Conservation (phyloP, 2,888 invertebrate species). For the Drosophila macrospina region DNA sequence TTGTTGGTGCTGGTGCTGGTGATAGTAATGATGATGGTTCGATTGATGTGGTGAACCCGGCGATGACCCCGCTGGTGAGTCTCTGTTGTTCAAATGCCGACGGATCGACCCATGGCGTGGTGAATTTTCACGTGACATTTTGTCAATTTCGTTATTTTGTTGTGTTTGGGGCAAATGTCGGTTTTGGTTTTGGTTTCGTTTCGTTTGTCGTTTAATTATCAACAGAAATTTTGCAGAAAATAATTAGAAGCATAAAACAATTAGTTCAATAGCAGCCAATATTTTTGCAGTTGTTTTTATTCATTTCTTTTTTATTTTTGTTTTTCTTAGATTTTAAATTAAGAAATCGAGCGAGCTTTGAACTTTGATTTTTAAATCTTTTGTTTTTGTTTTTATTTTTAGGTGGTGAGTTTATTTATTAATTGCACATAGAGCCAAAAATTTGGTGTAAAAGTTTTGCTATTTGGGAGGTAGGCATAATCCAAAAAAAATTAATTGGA, state of each 20-base stretch:
- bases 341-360: slow-evolving; percentile 75
- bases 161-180: slow-evolving; percentile 11
- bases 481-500: slow-evolving; percentile 56
- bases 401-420: slow-evolving; percentile 68
- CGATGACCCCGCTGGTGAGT: slow-evolving; percentile 49
- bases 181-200: slow-evolving; percentile 25
- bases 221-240: slow-evolving; percentile 74
- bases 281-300: slow-evolving; percentile 34
- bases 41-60: slow-evolving; percentile 73
- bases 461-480: slow-evolving; percentile 65
- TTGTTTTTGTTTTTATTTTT: slow-evolving; percentile 38
- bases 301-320: slow-evolving; percentile 21
- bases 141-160: slow-evolving; percentile 38
- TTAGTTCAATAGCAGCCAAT: slow-evolving; percentile 75
- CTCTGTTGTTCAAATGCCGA: slow-evolving; percentile 75
- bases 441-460: slow-evolving; percentile 72
- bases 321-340: slow-evolving; percentile 58
- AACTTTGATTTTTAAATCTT: slow-evolving; percentile 59
- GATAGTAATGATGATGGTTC: slow-evolving; percentile 63
- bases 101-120: slow-evolving; percentile 83
- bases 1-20: slow-evolving; percentile 5
- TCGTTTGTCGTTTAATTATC: slow-evolving; percentile 40
- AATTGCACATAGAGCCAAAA: slow-evolving; percentile 81
- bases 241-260: slow-evolving; percentile 78
- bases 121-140: slow-evolving; percentile 85